phyloP scores from a whole-genome alignment of 2,888 invertebrate genomes.

The Molanna angustata region DNA sequence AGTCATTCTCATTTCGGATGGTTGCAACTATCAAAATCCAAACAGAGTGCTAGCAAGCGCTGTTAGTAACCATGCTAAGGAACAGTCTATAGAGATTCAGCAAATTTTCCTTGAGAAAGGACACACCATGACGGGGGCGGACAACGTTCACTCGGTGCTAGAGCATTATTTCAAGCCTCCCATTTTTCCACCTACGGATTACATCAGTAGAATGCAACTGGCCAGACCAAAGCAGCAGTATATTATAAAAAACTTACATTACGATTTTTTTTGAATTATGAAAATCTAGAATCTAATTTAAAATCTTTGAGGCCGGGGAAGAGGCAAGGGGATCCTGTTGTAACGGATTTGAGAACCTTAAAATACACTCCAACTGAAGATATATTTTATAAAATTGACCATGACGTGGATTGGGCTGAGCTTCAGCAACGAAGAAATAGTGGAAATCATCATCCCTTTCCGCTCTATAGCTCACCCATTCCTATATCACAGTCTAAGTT shows the following conservation, averaged over 20 bases:
- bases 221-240: background rate
- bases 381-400: background rate
- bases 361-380: constrained; percentile 1
- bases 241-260: background rate
- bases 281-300: background rate
- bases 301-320: background rate
- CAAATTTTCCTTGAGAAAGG: constrained; percentile 8
- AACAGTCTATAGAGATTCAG: background rate
- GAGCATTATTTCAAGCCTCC: constrained; percentile 5
- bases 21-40: too few species aligned
- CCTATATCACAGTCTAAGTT: background rate
- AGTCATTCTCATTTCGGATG: too few species aligned
- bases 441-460: background rate
- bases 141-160: constrained; percentile 1
- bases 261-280: background rate
- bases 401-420: background rate
- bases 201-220: background rate
- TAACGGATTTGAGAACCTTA: background rate
- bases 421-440: background rate
- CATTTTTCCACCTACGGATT: background rate
- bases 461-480: background rate
- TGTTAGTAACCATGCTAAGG: constrained; percentile 3
- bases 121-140: constrained; percentile 6
- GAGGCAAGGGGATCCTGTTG: background rate
- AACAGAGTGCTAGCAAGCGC: constrained; percentile 15